A percentile compares a stretch with the other conserved stretches of the same genome.
Evolutionary conservation across 2,888 invertebrate species (phyloP).

Genomic region (Blastobasis lacticolella): DNA sequence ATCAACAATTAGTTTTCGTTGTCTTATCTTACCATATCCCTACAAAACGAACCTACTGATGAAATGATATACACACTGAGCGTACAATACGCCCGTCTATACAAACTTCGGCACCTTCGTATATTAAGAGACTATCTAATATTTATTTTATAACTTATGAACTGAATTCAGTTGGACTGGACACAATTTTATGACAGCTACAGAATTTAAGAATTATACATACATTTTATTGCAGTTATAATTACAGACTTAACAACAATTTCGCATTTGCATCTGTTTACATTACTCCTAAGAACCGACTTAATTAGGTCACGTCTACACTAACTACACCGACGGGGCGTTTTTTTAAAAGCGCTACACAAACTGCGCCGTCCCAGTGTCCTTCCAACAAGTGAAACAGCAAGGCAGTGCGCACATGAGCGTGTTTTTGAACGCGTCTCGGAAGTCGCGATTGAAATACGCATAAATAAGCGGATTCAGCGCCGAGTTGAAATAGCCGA

Average conservation of each 20-base stretch:
- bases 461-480: slow-evolving; percentile 96
- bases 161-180: too few relatives aligned
- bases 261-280: too few relatives aligned
- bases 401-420: slow-evolving; percentile 89
- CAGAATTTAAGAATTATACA: neutral
- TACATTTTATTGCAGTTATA: neutral
- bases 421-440: slow-evolving; percentile 96
- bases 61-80: too few relatives aligned
- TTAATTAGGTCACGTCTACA: neutral
- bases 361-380: slow-evolving; percentile 73
- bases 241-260: too few relatives aligned
- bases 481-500: slow-evolving; percentile 97
- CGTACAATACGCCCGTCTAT: too few relatives aligned
- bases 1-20: slow-evolving; percentile 1
- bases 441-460: slow-evolving; percentile 96
- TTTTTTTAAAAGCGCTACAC: slow-evolving; percentile 46
- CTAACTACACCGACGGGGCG: neutral
- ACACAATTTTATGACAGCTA: neutral
- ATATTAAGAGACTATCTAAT: too few relatives aligned
- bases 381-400: slow-evolving; percentile 84
- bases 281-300: neutral
- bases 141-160: too few relatives aligned
- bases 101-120: too few relatives aligned
- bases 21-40: neutral
- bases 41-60: too few relatives aligned